Evolutionary conservation across 2,113 vertebrate species (phyloP).

Genomic region (Gadus chalcogrammus): DNA sequence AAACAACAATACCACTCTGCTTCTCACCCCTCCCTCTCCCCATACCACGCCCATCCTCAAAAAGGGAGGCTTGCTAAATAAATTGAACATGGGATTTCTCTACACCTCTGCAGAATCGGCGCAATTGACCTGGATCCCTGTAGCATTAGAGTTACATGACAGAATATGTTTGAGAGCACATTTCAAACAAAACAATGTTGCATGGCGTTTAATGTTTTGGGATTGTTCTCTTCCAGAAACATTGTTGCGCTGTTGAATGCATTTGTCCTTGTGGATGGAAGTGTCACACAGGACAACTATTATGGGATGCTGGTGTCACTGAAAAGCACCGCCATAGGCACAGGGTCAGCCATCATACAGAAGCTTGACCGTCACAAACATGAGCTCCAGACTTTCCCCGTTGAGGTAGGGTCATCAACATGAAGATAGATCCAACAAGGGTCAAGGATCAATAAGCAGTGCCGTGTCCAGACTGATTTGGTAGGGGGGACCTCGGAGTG

Average conservation of each 20-base stretch:
- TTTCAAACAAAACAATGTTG: not conserved
- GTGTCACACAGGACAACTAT: slow-evolving; percentile 50
- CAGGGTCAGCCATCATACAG: slow-evolving; percentile 28
- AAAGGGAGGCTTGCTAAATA: too few relatives aligned
- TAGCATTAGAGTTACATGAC: too few relatives aligned
- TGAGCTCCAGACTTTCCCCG: slow-evolving; percentile 46
- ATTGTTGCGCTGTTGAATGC: slow-evolving; percentile 46
- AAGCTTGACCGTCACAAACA: slow-evolving; percentile 42
- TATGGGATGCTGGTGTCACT: slow-evolving; percentile 20
- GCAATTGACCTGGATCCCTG: too few relatives aligned
- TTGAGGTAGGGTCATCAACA: slow-evolving; percentile 55
- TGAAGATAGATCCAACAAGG: not conserved
- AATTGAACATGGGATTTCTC: too few relatives aligned
- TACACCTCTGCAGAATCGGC: too few relatives aligned
- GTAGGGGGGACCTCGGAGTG: too few relatives aligned
- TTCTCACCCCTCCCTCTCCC: too few relatives aligned
- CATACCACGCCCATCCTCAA: too few relatives aligned
- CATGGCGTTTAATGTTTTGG: not conserved
- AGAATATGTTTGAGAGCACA: not conserved
- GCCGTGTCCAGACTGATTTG: too few relatives aligned
- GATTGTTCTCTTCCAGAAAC: slow-evolving; percentile 36
- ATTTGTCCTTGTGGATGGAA: slow-evolving; percentile 43
- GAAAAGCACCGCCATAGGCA: slow-evolving; percentile 33
- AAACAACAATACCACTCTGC: too few relatives aligned
- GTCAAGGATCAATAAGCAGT: too few relatives aligned